phyloP scores from a whole-genome alignment of 2,797 vertebrate species.

The Tragelaphus oryx region DNA sequence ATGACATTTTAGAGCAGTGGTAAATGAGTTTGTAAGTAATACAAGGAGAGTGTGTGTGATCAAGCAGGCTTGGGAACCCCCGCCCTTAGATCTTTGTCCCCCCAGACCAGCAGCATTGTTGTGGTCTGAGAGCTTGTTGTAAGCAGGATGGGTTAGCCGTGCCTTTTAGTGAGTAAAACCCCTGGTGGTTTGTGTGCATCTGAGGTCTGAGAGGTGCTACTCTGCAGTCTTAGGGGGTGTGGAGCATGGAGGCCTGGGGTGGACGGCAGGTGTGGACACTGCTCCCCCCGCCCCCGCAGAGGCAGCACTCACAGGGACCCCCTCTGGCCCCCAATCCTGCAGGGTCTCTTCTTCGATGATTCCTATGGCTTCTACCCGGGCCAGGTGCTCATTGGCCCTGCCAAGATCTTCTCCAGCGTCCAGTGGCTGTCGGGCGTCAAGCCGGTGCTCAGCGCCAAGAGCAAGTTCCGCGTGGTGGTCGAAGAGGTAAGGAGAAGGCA shows the following conservation, averaged over 20 bases:
- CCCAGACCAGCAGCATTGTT: too few species aligned
- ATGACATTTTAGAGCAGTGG: fast-evolving
- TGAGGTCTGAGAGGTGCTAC: background rate
- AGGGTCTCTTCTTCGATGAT: conserved; percentile 98
- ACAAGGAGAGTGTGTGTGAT: too few species aligned
- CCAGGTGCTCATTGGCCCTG: conserved; percentile 96
- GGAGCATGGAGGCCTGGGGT: background rate
- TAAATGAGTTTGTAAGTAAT: fast-evolving
- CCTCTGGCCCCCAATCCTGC: background rate
- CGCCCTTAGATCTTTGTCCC: background rate
- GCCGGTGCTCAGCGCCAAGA: conserved; percentile 96
- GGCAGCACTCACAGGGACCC: background rate
- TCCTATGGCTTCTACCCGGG: conserved; percentile 98
- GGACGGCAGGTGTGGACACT: background rate
- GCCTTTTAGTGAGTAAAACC: background rate
- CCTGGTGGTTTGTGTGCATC: fast-evolving
- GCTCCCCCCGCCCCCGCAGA: fast-evolving
- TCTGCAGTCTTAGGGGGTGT: background rate
- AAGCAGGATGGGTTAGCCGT: background rate
- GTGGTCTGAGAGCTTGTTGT: background rate
- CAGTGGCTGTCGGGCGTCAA: conserved; percentile 98
- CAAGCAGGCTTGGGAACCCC: background rate
- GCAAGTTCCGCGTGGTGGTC: conserved; percentile 97
- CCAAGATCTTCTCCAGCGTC: conserved; percentile 96
- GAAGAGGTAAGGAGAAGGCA: conserved; percentile 88